Evolutionary conservation across 2,888 invertebrate species (phyloP), one percentile per base, ranked within the genome.

Genomic region (Eurytoma californica): DNA sequence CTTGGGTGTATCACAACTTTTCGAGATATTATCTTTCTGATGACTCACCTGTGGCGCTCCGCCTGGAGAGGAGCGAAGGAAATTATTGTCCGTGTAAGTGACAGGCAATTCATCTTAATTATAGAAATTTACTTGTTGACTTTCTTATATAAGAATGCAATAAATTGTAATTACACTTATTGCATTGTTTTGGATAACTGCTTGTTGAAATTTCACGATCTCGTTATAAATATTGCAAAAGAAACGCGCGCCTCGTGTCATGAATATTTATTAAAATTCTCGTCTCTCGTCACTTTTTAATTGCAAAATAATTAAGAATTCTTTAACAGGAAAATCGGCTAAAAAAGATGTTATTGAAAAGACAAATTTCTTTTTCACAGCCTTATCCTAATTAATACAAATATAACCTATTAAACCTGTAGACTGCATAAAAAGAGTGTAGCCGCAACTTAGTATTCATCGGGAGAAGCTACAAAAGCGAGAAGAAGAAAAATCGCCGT

Each of bases 401-500:
- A 39, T 39, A 4, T 3, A 39, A 39, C 7, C 7, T 0, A 39
- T 39, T 39, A 9, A 39, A 39, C 9, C 20, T 14, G 12, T 4
- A 60, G 0, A 9, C 5, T 39, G 7, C 2, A 9, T 5, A 39
- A 39, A 7, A 39, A 57, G 12, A 63, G 16, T 12, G 18, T 2
- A 53, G 28, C 9, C 13, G 13, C 51, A 18, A 9, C 30, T 20
- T 13, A 7, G 13, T 51, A 28, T 28, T 47, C 65, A 24, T 20
- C 73, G 13, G 2, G 61, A 14, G 12, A 9, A 24, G 57, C 61
- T 20, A 7, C 16, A 0, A 67, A 55, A 72, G 51, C 51, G 75
- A 66, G 68, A 76, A 73, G 28, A 75, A 72, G 67, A 78, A 61
- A 73, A 72, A 78, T 72, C 18, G 30, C 49, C 28, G 20, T 53